These are phyloP conservation scores for Pseudorectes ferrugineus DNA, from an alignment of 2,113 vertebrate genomes.

Conservation along the genomic window DNA sequence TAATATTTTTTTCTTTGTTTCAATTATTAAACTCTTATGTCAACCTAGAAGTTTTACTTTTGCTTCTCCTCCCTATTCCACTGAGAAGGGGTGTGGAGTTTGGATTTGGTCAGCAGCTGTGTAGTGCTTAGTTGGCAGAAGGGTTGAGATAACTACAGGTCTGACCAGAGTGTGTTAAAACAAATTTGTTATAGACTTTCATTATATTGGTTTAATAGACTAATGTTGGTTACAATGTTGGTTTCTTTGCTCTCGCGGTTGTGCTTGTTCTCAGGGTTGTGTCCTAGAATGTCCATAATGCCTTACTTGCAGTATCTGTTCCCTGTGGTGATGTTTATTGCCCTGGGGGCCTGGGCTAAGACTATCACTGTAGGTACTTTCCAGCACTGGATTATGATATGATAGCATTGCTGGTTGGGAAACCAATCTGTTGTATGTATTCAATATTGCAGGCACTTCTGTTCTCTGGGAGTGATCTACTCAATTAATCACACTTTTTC, in stretches of 20 bases:
- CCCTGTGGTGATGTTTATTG: not conserved
- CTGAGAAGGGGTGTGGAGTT: not conserved
- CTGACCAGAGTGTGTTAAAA: not conserved
- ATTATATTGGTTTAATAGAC: not conserved
- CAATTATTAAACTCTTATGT: not conserved
- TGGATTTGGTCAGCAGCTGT: not conserved
- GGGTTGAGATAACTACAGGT: not conserved
- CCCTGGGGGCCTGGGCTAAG: not conserved
- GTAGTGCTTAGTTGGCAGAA: not conserved
- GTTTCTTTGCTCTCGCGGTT: not conserved
- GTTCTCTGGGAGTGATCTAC: not conserved
- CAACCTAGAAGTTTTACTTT: not conserved
- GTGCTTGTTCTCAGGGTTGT: not conserved
- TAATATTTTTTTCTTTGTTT: not conserved
- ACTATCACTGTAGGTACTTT: not conserved
- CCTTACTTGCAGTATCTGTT: not conserved
- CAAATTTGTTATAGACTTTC: not conserved
- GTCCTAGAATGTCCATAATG: fast-evolving
- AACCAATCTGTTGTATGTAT: not conserved
- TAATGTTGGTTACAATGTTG: not conserved
- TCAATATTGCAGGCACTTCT: not conserved
- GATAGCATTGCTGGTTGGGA: not conserved
- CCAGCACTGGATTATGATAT: not conserved
- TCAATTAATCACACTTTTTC: not conserved
- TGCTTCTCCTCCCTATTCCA: not conserved